phyloP scores from a whole-genome alignment of 2,797 vertebrate species.

The Pipistrellus pipistrellus region DNA sequence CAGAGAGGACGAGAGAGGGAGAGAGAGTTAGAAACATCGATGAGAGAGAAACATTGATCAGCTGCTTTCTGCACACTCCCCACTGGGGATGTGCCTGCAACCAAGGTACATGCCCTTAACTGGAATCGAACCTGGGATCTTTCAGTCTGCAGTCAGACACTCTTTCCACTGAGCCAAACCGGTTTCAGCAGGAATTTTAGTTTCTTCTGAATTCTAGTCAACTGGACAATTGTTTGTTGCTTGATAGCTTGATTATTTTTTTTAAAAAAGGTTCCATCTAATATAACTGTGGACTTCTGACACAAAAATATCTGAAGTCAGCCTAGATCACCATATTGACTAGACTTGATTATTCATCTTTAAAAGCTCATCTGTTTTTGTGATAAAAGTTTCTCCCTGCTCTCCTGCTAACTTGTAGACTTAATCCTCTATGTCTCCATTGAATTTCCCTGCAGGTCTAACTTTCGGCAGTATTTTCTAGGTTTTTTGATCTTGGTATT shows the following conservation, averaged over 20 bases:
- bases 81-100: too few relatives aligned
- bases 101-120: too few relatives aligned
- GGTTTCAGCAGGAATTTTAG: not conserved
- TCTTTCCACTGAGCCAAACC: too few relatives aligned
- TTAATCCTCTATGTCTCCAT: not conserved
- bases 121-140: too few relatives aligned
- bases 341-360: not conserved
- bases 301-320: not conserved
- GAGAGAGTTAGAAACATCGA: too few relatives aligned
- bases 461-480: not conserved
- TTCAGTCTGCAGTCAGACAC: too few relatives aligned
- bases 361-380: not conserved
- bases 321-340: not conserved
- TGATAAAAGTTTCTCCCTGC: not conserved
- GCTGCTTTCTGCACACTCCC: too few relatives aligned
- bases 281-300: not conserved
- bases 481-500: not conserved
- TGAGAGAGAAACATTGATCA: too few relatives aligned
- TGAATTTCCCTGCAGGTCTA: not conserved
- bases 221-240: not conserved
- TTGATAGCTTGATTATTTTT: not conserved
- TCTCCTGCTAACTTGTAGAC: not conserved
- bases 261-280: not conserved
- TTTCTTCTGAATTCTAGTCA: conserved; percentile 9
- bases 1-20: too few relatives aligned